Percentiles rank a stretch among this genome's conserved stretches.
phyloP scores from a whole-genome alignment of 1,140 invertebrate genomes.

The Dinothrombium tinctorium region DNA sequence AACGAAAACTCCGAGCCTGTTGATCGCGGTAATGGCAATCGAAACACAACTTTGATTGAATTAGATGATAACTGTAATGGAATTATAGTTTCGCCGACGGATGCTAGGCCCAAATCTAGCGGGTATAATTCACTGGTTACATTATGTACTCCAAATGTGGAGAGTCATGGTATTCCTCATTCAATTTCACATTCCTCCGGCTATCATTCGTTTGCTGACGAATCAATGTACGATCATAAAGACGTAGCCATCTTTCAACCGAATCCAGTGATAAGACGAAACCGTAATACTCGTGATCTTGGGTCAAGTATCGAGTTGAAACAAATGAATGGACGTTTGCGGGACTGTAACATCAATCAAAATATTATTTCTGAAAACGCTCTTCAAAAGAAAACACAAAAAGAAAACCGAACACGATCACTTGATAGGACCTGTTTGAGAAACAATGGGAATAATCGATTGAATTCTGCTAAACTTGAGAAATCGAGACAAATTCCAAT shows the following conservation, averaged over 20 bases:
- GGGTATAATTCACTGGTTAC: conserved; percentile 14
- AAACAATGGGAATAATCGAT: neutral
- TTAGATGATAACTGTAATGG: conserved; percentile 2
- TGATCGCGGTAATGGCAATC: neutral
- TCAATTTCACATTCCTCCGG: conserved; percentile 16
- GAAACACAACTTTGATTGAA: neutral
- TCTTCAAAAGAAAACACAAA: too few relatives aligned
- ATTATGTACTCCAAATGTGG: conserved; percentile 12
- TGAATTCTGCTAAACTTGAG: neutral
- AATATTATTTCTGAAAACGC: too few relatives aligned
- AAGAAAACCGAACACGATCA: conserved; percentile 1
- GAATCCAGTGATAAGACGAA: neutral
- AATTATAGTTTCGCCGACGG: neutral
- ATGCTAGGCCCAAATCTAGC: conserved; percentile 2
- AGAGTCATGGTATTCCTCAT: conserved; percentile 13
- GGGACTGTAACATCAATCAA: too few relatives aligned
- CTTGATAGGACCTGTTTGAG: neutral
- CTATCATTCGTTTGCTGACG: conserved; percentile 16
- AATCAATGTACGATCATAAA: too few relatives aligned
- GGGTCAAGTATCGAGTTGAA: neutral
- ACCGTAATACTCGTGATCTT: neutral
- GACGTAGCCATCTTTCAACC: too few relatives aligned
- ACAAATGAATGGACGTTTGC: too few relatives aligned
- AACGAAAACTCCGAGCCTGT: too few relatives aligned
- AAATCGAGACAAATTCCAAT: conserved; percentile 5